These are phyloP conservation scores for Isoperla grammatica DNA, from an alignment of 2,888 invertebrate species.

Conservation along the genomic window DNA sequence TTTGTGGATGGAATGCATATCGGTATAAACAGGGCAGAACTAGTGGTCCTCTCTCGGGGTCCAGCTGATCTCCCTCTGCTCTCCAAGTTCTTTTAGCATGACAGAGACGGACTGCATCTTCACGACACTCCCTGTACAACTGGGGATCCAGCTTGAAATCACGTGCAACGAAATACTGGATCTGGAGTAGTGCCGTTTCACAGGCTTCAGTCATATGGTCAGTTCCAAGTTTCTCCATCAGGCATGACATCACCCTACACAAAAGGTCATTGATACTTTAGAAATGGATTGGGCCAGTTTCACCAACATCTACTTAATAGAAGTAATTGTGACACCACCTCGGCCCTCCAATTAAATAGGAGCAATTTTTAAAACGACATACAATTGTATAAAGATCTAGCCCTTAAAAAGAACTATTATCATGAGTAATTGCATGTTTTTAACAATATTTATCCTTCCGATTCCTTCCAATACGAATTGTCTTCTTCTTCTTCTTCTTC, in stretches of 20 bases:
- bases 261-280: no score
- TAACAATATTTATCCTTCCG: no score
- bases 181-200: conserved; percentile 81
- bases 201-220: conserved; percentile 82
- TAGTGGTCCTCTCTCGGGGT: conserved; percentile 74
- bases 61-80: conserved; percentile 56
- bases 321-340: no score
- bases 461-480: no score
- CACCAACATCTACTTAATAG: no score
- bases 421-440: no score
- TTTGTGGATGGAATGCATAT: conserved; percentile 44
- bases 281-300: no score
- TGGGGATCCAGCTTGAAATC: conserved; percentile 90
- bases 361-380: no score
- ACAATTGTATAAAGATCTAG: no score
- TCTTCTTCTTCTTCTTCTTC: no score
- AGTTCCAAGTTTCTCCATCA: conserved; percentile 87
- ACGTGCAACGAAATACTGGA: conserved; percentile 94
- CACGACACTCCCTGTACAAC: conserved; percentile 80
- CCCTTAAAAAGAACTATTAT: no score
- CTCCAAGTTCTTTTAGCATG: conserved; percentile 74
- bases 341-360: no score
- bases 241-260: conserved; percentile 75
- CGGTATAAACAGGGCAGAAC: conserved; percentile 87
- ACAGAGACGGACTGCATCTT: conserved; percentile 79